phyloP scores from a whole-genome alignment of 2,888 invertebrate genomes.

The Alitta virens region DNA sequence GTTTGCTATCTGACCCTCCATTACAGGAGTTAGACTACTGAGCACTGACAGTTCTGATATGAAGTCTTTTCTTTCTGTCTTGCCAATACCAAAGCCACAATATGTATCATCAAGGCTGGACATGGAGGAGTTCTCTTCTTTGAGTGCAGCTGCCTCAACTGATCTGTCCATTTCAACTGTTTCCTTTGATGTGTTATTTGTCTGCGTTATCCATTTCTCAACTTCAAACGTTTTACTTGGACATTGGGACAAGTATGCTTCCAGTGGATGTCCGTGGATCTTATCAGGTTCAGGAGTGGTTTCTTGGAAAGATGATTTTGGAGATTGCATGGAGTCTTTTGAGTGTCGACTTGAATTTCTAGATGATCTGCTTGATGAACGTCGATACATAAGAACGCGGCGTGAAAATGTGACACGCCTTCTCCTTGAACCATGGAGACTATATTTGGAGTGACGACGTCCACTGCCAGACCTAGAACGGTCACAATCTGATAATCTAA shows the following conservation, averaged over 20 bases:
- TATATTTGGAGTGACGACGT: background rate
- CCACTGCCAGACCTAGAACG: background rate
- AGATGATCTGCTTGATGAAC: constrained; percentile 20
- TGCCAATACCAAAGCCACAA: background rate
- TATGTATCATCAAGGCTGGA: background rate
- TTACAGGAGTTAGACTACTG: background rate
- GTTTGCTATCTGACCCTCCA: too few species aligned
- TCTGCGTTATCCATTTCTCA: background rate
- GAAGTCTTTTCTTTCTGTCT: background rate
- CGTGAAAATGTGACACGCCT: constrained; percentile 16
- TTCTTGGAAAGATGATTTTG: constrained; percentile 2
- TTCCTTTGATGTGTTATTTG: background rate
- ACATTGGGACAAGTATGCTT: background rate
- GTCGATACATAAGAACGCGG: constrained; percentile 10
- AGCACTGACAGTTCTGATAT: background rate
- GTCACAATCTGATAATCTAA: background rate
- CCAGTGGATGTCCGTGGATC: background rate
- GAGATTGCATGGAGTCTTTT: background rate
- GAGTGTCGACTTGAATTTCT: constrained; percentile 3
- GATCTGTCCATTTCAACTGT: background rate
- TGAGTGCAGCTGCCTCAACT: background rate
- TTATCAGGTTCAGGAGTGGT: background rate
- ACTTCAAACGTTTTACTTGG: background rate
- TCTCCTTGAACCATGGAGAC: background rate
- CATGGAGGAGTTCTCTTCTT: too few species aligned